Percentiles rank a stretch among this genome's conserved stretches.
phyloP scores from a whole-genome alignment of 2,797 vertebrate genomes.

The Coreius guichenoti region DNA sequence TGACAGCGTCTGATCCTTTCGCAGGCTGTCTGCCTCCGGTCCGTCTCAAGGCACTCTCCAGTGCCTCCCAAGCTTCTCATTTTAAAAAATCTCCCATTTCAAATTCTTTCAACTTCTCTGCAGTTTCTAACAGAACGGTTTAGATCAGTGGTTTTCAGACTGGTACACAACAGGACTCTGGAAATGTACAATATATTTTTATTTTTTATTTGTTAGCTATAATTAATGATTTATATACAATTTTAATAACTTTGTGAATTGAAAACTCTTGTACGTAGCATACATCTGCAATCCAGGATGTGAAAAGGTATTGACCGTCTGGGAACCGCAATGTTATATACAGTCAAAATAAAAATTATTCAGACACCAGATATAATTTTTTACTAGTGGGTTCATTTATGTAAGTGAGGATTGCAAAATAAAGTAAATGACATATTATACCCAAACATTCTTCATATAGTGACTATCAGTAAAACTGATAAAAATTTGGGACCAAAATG shows the following conservation, averaged over 20 bases:
- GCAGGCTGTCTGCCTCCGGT: conserved; percentile 1
- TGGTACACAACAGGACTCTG: not conserved
- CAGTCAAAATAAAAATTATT: too few species aligned
- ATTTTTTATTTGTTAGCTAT: not conserved
- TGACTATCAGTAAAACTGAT: too few species aligned
- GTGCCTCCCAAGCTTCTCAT: conserved; percentile 17
- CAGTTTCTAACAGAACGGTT: conserved; percentile 15
- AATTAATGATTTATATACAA: not conserved
- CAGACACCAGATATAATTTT: too few species aligned
- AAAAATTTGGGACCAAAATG: too few species aligned
- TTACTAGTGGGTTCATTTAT: too few species aligned
- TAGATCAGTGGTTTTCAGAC: not conserved
- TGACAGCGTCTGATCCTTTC: conserved; percentile 32
- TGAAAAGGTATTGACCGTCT: too few species aligned
- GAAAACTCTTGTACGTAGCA: not conserved
- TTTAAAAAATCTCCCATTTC: conserved; percentile 18
- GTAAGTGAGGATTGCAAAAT: too few species aligned
- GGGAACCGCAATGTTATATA: too few species aligned
- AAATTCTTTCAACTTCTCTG: conserved; percentile 30
- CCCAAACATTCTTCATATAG: too few species aligned
- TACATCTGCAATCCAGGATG: too few species aligned
- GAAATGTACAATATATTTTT: too few species aligned
- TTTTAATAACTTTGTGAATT: not conserved
- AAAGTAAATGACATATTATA: too few species aligned
- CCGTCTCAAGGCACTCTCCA: conserved; percentile 14